These are phyloP conservation scores for Luffia ferchaultella DNA, from an alignment of 2,888 invertebrate species.

Conservation along the genomic window DNA sequence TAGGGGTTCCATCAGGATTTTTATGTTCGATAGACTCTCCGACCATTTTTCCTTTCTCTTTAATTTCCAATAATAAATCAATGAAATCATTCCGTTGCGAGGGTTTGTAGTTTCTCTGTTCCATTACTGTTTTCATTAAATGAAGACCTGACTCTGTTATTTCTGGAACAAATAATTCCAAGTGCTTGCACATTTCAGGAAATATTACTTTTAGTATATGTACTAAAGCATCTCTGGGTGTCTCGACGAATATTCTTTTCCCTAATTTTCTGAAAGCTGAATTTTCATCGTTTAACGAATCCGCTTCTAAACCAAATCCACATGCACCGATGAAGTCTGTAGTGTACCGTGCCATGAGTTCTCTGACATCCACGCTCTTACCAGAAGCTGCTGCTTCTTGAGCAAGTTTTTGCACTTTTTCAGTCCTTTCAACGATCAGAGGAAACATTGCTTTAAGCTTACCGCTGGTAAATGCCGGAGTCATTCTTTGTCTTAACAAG, in stretches of 20 bases:
- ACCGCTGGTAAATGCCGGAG: conserved; percentile 16
- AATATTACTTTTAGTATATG: conserved; percentile 1
- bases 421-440: conserved; percentile 13
- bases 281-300: conserved; percentile 11
- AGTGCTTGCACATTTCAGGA: conserved; percentile 5
- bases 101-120: conserved; percentile 7
- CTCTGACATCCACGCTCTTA: conserved; percentile 5
- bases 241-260: conserved; percentile 14
- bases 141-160: not conserved
- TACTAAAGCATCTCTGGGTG: not conserved
- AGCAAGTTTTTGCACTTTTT: conserved; percentile 8
- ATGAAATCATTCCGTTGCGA: conserved; percentile 8
- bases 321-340: conserved; percentile 46
- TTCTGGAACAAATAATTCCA: conserved; percentile 1
- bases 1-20: conserved; percentile 30
- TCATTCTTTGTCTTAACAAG: conserved; percentile 14
- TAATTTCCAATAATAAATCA: conserved; percentile 8
- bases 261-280: conserved; percentile 13
- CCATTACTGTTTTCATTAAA: conserved; percentile 4
- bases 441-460: conserved; percentile 19
- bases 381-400: not conserved
- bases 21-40: conserved; percentile 8
- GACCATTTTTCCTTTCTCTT: conserved; percentile 3
- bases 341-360: conserved; percentile 13
- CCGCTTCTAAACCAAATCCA: conserved; percentile 13